Percentiles rank a stretch among this genome's conserved stretches.
Conservation (phyloP, 2,888 invertebrate genomes). For the Eumacrocentrus americanus region DNA sequence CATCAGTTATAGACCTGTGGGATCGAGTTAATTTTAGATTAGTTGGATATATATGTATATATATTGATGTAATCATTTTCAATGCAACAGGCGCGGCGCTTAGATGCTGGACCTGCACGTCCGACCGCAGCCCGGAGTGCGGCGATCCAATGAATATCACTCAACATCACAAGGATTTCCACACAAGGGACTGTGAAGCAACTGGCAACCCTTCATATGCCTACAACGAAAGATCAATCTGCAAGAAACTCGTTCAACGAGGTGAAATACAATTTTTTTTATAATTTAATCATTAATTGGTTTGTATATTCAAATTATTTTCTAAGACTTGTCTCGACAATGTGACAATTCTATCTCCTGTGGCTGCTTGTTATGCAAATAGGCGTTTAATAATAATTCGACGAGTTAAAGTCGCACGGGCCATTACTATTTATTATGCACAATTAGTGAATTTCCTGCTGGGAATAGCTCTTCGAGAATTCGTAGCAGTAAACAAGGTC, state of each 20-base stretch:
- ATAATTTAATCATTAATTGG: neutral
- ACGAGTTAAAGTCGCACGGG: constrained; percentile 6
- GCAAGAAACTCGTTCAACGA: constrained; percentile 77
- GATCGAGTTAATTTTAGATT: neutral
- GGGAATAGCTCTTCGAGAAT: neutral
- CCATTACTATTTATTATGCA: constrained; percentile 20
- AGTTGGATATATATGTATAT: neutral
- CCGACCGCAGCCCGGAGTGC: constrained; percentile 74
- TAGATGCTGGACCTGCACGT: constrained; percentile 79
- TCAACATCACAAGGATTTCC: constrained; percentile 60
- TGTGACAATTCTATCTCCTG: too few species aligned
- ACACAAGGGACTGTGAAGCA: constrained; percentile 46
- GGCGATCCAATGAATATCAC: constrained; percentile 74
- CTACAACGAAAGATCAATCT: constrained; percentile 64
- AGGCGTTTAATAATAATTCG: constrained; percentile 14
- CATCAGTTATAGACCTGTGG: neutral
- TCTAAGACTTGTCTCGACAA: too few species aligned
- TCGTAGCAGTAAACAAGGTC: neutral
- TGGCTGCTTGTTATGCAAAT: constrained; percentile 17
- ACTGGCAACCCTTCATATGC: constrained; percentile 40
- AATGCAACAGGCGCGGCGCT: constrained; percentile 66
- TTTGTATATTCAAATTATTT: neutral
- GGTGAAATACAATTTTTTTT: constrained; percentile 64
- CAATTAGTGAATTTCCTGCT: constrained; percentile 25
- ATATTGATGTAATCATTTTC: neutral